Evolutionary conservation across 2,888 invertebrate species (phyloP), one percentile per base, ranked within the genome.

Genomic region (Zootermopsis nevadensis): DNA sequence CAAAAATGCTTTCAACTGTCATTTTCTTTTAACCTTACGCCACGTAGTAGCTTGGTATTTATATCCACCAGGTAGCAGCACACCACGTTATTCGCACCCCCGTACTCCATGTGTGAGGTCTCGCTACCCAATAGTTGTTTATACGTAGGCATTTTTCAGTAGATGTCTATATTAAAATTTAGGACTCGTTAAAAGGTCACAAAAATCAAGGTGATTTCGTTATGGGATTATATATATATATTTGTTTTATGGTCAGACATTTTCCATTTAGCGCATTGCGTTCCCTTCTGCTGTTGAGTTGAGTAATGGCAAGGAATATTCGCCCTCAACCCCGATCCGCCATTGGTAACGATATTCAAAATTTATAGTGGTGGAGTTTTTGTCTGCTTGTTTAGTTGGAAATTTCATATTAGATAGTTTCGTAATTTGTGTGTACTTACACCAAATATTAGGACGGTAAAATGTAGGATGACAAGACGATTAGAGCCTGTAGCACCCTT

Each of bases 1-100:
- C 84, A 85, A 85, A 84, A 85, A 85, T 85, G 84, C 84, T 85
- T 81, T 85, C 84, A 85, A 85, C 83, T 85, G 83, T 80, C 83
- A 83, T 84, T 84, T 82, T 74, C 82, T 84, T 82, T 80, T 80
- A 83, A 60, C 69, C 76, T 83, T 76, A 76, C 24, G 42, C 42
- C 42, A 33, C 35, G 27, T 76, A 48, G 55, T 77, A 66, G 60
- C 38, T 74, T 19, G 42, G 74, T 74, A 42, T 74, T 74, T 74
- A 74, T 74, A 74, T 74, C 2, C 69, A 30, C 22, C 33, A 22
- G 12, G 22, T 6, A 38, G 33, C 31, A 35, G 69, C 38, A n/a
- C 38, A 15, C 10, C 4, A 35, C 79, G n/a, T 66, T 79, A 79
- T 79, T 79, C 22, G 74, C 31, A n/a, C n/a, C 24, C n/a, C 77